Evolutionary conservation across 2,888 invertebrate species (phyloP).

Genomic region (Eupelmus urozonus): DNA sequence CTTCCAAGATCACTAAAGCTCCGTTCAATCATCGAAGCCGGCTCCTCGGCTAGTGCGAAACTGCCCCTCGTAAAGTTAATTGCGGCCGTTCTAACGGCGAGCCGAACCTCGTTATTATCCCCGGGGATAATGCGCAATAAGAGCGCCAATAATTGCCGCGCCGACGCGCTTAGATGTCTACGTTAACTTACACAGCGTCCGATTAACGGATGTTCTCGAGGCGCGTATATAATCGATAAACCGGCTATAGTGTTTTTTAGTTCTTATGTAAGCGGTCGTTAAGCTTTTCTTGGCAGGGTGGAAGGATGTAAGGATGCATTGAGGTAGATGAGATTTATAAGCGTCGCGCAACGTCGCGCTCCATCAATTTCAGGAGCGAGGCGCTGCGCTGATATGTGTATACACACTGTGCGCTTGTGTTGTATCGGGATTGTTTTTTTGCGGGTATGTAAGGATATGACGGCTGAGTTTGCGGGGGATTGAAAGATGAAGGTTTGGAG

Average conservation of each 20-base stretch:
- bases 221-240: slow-evolving; percentile 19
- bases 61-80: slow-evolving; percentile 59
- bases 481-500: too few relatives aligned
- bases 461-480: too few relatives aligned
- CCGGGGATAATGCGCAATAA: slow-evolving; percentile 50
- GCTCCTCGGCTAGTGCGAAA: neutral
- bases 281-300: neutral
- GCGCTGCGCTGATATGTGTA: neutral
- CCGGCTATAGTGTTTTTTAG: neutral
- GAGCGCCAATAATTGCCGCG: slow-evolving; percentile 54
- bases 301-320: neutral
- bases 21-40: slow-evolving; percentile 45
- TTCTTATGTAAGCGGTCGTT: slow-evolving; percentile 51
- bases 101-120: slow-evolving; percentile 52
- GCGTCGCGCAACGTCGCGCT: slow-evolving; percentile 16
- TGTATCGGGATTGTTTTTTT: too few relatives aligned
- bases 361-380: slow-evolving; percentile 21
- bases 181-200: slow-evolving; percentile 17
- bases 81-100: slow-evolving; percentile 58
- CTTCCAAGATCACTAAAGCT: slow-evolving; percentile 7
- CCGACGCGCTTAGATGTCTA: slow-evolving; percentile 19
- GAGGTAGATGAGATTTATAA: slow-evolving; percentile 27
- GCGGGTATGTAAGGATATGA: too few relatives aligned
- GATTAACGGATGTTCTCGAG: slow-evolving; percentile 42
- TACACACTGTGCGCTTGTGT: too few relatives aligned